Base-by-base conservation (phyloP, 2,797 vertebrate species). In the Anguilla marmorata region DNA sequence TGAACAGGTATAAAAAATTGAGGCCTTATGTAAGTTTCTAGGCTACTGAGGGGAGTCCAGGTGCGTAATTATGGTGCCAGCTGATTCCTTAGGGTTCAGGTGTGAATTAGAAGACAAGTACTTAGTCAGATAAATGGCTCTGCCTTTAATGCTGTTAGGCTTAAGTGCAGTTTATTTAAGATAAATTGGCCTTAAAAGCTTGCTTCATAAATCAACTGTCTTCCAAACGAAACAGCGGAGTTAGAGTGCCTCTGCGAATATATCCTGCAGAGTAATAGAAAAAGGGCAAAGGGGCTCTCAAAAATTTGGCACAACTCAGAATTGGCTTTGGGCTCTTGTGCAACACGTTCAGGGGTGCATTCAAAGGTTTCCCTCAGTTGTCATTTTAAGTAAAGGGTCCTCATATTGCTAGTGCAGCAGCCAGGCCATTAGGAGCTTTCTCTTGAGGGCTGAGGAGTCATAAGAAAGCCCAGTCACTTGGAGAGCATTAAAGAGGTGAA, bases 111-210 rank as follows among this genome's bases (percentile, higher is more conserved):
- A 8, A 45, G 24, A 84, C 45, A 84, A 27, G 11, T 72, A 72
- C 66, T 72, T 52, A 54, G 45, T 85, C 14, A 84, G 33, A 37
- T 45, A 87, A 50, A 87, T 84, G 69, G 45, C 83, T 66, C 58
- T 63, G 27, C 56, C 41, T 87, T 87, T 87, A 87, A 69, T 52
- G 4, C 72, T 87, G 79, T 82, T 60, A 45, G 58, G 86, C 56
- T 80, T 84, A 56, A 83, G 58, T 58, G 54, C 9, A 19, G 54
- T 66, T 52, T 80, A 58, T 83, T 27, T 66, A 58, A 76, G 86
- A 45, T 8, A 66, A 83, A 66, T 66, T 87, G 86, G 80, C 58
- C 41, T 7, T 19, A 74, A 52, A n/a, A 45, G 9, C 56, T 50
- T 80, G 48, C 41, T 80, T 63, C 56, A 30, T 48, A 84, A 52